These are phyloP conservation scores for Bolinopsis microptera DNA, from an alignment of 37 sponge, comb jelly and placozoan species.

Conservation along the genomic window DNA sequence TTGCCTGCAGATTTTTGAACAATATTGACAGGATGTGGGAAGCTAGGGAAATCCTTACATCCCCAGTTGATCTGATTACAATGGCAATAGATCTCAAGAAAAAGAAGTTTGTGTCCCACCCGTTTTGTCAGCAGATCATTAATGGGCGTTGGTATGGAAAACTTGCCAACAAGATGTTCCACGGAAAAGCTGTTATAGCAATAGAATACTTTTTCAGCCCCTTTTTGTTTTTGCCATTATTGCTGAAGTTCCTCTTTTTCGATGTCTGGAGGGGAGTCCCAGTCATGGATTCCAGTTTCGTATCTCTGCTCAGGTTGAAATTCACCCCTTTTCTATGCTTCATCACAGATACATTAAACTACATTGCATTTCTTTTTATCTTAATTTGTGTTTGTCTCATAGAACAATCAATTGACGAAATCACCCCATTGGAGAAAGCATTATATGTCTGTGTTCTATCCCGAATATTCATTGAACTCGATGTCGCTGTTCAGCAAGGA, in stretches of 20 bases:
- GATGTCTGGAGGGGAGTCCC: neutral
- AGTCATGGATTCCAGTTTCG: neutral
- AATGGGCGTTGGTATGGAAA: neutral
- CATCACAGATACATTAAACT: neutral
- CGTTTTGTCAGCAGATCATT: neutral
- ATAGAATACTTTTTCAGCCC: neutral
- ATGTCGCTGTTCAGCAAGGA: neutral
- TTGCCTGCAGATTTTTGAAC: neutral
- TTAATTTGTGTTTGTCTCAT: neutral
- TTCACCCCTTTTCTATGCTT: neutral
- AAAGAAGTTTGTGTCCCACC: conserved; percentile 16
- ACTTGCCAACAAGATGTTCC: neutral
- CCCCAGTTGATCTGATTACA: neutral
- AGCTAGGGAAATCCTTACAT: neutral
- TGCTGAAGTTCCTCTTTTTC: neutral
- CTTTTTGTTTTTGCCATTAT: neutral
- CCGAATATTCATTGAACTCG: neutral
- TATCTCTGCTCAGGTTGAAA: neutral
- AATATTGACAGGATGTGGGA: neutral
- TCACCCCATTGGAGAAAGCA: neutral
- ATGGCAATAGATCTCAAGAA: neutral
- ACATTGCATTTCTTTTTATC: neutral
- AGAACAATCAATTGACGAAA: neutral
- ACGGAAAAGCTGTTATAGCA: neutral
- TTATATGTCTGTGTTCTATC: neutral